Evolutionary conservation across 2,113 vertebrate genomes (phyloP).

Genomic region (Xiphophorus hellerii): DNA sequence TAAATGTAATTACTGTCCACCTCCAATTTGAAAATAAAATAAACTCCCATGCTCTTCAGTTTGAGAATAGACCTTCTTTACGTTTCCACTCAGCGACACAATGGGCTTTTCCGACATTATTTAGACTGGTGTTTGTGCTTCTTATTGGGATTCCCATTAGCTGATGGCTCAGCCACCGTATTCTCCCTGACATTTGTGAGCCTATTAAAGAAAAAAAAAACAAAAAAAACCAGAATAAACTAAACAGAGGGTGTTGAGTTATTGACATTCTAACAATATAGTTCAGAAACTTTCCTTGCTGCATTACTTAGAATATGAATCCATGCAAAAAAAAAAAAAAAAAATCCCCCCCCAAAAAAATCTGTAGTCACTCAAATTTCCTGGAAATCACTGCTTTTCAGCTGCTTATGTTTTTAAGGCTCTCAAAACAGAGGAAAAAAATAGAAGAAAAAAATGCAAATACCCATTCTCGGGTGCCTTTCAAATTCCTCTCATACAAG

Average conservation of each 20-base stretch:
- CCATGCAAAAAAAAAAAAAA: constrained; percentile 32
- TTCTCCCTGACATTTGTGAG: constrained; percentile 43
- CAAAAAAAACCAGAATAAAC: neutral
- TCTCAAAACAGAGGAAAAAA: constrained; percentile 36
- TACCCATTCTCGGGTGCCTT: constrained; percentile 8
- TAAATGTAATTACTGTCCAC: constrained; percentile 81
- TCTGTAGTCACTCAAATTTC: constrained; percentile 18
- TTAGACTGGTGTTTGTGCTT: constrained; percentile 36
- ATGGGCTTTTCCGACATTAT: constrained; percentile 61
- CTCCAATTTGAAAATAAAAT: constrained; percentile 76
- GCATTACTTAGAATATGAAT: constrained; percentile 38
- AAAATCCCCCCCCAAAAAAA: constrained; percentile 4
- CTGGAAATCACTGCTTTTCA: constrained; percentile 49
- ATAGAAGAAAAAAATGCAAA: neutral
- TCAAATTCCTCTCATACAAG: constrained; percentile 51
- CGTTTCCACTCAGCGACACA: constrained; percentile 35
- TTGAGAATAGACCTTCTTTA: constrained; percentile 52
- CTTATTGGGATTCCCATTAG: constrained; percentile 62
- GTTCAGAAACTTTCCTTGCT: constrained; percentile 39
- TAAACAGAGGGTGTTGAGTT: constrained; percentile 47
- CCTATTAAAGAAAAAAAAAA: constrained; percentile 22
- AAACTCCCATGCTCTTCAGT: constrained; percentile 60
- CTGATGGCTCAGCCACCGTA: constrained; percentile 53
- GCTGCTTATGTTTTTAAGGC: constrained; percentile 35
- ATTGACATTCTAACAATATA: constrained; percentile 55